Evolutionary conservation across 2,797 vertebrate genomes (phyloP).

Genomic region (Sarcoramphus papa): DNA sequence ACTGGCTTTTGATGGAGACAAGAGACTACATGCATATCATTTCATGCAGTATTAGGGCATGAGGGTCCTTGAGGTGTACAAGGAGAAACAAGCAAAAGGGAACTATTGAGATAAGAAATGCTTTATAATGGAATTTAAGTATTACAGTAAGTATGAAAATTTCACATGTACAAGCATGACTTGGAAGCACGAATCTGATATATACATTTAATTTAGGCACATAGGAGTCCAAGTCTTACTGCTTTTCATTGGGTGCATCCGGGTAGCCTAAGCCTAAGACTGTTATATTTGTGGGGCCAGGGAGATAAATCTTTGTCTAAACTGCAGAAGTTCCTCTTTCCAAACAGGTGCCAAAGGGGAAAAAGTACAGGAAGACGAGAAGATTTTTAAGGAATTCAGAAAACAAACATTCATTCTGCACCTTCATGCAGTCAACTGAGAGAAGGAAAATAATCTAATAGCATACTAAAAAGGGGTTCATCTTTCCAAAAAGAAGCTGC

Average conservation of each 20-base stretch:
- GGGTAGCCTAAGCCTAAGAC: neutral
- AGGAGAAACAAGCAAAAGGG: neutral
- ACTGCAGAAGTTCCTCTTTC: neutral
- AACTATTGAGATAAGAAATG: neutral
- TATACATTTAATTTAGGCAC: neutral
- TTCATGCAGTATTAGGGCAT: neutral
- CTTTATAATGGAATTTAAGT: neutral
- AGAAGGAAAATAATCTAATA: constrained; percentile 56
- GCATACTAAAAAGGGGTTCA: constrained; percentile 14
- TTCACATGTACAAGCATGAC: neutral
- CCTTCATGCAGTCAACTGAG: neutral
- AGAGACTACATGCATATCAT: neutral
- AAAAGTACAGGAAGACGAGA: neutral
- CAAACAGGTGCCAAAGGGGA: neutral
- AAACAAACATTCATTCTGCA: constrained; percentile 15
- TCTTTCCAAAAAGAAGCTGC: constrained; percentile 59
- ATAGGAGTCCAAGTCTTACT: neutral
- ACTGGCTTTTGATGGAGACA: neutral
- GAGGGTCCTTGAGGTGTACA: neutral
- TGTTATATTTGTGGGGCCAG: neutral
- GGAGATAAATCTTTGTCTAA: neutral
- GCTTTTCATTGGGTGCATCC: neutral
- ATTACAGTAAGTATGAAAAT: neutral
- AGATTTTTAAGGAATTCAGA: constrained; percentile 15
- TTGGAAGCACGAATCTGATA: neutral